Evolutionary conservation across 2,888 invertebrate species (phyloP).

Genomic region (Pediacus dermestoides): DNA sequence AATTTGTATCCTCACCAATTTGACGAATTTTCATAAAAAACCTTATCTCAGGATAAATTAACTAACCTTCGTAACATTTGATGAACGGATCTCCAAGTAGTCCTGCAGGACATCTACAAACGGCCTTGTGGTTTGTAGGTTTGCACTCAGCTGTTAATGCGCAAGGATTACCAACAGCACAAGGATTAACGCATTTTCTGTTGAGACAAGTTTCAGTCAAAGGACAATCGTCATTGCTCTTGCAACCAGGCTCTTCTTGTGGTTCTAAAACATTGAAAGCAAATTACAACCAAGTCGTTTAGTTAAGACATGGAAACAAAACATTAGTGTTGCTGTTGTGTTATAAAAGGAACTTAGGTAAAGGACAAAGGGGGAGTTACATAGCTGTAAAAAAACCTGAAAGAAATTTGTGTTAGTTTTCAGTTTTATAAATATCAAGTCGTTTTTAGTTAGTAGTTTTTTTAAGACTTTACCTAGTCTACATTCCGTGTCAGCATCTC

Average conservation of each 20-base stretch:
- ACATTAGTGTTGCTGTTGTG: too few species aligned
- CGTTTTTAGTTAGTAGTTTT: slow-evolving; percentile 10
- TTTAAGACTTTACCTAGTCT: slow-evolving; percentile 61
- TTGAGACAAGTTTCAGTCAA: slow-evolving; percentile 69
- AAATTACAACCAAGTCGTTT: too few species aligned
- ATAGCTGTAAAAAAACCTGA: slow-evolving; percentile 13
- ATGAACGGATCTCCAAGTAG: slow-evolving; percentile 77
- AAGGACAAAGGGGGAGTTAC: too few species aligned
- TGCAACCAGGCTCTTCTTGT: slow-evolving; percentile 60
- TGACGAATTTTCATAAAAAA: too few species aligned
- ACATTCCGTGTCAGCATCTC: slow-evolving; percentile 84
- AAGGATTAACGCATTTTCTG: slow-evolving; percentile 74
- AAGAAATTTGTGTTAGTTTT: not conserved
- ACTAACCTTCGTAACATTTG: slow-evolving; percentile 63
- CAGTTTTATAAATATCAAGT: not conserved
- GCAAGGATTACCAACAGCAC: slow-evolving; percentile 66
- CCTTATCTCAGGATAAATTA: too few species aligned
- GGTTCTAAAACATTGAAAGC: slow-evolving; percentile 36
- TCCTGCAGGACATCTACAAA: slow-evolving; percentile 72
- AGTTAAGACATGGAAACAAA: too few species aligned
- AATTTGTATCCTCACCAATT: slow-evolving; percentile 14
- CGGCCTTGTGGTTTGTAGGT: slow-evolving; percentile 70
- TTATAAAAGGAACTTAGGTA: too few species aligned
- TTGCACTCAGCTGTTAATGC: slow-evolving; percentile 75
- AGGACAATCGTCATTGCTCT: slow-evolving; percentile 68